phyloP scores from a whole-genome alignment of 2,888 invertebrate genomes.

The Cosmia pyralina region DNA sequence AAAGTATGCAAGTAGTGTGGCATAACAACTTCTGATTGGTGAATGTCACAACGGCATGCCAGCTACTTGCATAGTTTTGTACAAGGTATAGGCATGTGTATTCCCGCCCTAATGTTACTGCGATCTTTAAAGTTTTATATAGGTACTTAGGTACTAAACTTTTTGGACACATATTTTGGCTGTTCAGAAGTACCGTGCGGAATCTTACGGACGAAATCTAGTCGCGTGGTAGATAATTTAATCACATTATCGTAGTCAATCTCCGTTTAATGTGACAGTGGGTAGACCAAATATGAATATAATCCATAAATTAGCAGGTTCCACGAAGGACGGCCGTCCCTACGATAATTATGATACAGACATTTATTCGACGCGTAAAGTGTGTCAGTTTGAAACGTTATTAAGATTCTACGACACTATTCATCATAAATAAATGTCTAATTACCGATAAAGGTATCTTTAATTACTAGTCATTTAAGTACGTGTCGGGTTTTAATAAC shows the following conservation, averaged over 20 bases:
- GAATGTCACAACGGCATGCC: no score
- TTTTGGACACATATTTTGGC: not conserved
- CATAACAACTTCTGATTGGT: no score
- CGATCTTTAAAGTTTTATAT: not conserved
- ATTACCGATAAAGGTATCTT: conserved; percentile 30
- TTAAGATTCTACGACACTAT: conserved; percentile 43
- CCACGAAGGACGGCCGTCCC: conserved; percentile 34
- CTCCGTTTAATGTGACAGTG: conserved; percentile 33
- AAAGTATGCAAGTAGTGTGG: no score
- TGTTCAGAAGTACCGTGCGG: not conserved
- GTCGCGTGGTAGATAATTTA: not conserved
- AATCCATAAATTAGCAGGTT: conserved; percentile 52
- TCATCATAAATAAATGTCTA: conserved; percentile 43
- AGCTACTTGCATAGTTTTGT: no score
- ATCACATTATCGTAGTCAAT: conserved; percentile 34
- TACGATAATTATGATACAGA: conserved; percentile 44
- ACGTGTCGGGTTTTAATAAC: conserved; percentile 20
- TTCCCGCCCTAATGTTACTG: not conserved
- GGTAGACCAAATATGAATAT: conserved; percentile 39
- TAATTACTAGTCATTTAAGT: conserved; percentile 35
- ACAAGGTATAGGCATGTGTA: no score
- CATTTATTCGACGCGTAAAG: conserved; percentile 43
- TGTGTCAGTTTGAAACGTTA: conserved; percentile 37
- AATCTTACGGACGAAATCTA: not conserved
- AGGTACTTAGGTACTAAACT: no score